phyloP scores from a whole-genome alignment of 2,888 invertebrate species.

The Syritta pipiens region DNA sequence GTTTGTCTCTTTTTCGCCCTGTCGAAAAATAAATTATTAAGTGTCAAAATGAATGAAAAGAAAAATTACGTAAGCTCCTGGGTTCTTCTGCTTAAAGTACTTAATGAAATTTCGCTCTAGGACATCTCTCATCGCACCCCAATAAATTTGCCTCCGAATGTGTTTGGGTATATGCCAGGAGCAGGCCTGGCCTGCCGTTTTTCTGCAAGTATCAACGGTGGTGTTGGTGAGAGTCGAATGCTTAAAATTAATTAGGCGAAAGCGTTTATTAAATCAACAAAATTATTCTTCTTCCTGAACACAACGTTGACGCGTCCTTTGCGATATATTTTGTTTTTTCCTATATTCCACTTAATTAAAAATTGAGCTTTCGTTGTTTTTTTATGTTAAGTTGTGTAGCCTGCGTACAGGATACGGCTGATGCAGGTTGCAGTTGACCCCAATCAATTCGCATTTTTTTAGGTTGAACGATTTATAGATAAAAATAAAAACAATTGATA shows the following conservation, averaged over 20 bases:
- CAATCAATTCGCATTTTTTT: too few relatives aligned
- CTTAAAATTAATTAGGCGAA: constrained; percentile 37
- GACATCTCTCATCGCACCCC: constrained; percentile 26
- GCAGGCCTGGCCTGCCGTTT: too few relatives aligned
- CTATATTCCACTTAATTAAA: background rate
- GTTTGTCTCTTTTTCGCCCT: too few relatives aligned
- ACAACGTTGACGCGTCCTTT: background rate
- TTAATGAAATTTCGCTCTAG: constrained; percentile 26
- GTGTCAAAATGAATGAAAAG: background rate
- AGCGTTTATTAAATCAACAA: constrained; percentile 32
- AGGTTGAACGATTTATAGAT: constrained; percentile 24
- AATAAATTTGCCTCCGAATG: constrained; percentile 13
- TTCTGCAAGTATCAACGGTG: too few relatives aligned
- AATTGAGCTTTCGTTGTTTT: too few relatives aligned
- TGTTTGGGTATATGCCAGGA: background rate
- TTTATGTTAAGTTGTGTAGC: too few relatives aligned
- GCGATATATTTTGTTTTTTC: too few relatives aligned
- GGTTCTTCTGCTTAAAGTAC: background rate
- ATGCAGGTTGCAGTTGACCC: too few relatives aligned
- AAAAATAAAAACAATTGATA: constrained; percentile 29
- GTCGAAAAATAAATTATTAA: constrained; percentile 17
- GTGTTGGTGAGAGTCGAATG: too few relatives aligned
- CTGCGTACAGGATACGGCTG: too few relatives aligned
- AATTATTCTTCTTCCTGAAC: constrained; percentile 2
- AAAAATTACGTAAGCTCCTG: background rate